Evolutionary conservation across 2,888 invertebrate species (phyloP).

Genomic region (Ochropleura plecta): DNA sequence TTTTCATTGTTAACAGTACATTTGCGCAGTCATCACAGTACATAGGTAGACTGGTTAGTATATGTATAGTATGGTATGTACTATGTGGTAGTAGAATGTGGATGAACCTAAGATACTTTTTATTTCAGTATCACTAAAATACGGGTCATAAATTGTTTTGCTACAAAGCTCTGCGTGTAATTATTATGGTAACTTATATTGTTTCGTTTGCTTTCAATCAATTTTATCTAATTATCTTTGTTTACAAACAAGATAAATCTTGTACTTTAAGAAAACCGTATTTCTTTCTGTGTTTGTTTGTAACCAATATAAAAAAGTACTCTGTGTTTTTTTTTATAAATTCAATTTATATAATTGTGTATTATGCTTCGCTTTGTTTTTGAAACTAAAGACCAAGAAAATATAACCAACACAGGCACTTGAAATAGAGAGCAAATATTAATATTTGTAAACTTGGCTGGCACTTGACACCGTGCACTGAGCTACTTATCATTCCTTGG

Average conservation of each 20-base stretch:
- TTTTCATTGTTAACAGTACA: no score
- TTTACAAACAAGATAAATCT: conserved; percentile 25
- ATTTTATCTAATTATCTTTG: not conserved
- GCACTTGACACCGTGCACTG: conserved; percentile 20
- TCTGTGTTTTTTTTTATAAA: not conserved
- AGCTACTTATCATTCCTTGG: conserved; percentile 54
- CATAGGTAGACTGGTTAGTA: not conserved
- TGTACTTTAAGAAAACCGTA: not conserved
- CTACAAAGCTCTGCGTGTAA: not conserved
- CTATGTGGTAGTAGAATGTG: no score
- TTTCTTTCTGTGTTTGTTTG: not conserved
- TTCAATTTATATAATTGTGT: not conserved
- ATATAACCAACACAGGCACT: not conserved
- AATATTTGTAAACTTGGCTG: conserved; percentile 33
- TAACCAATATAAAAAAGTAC: not conserved
- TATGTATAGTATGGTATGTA: no score
- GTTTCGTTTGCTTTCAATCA: not conserved
- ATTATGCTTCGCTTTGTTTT: not conserved
- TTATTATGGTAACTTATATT: conserved; percentile 6
- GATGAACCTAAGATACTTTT: not conserved
- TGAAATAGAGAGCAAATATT: conserved; percentile 29
- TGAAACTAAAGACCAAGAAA: not conserved
- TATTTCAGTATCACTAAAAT: not conserved
- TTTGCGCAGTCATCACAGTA: no score
- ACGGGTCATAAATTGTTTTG: not conserved